Evolutionary conservation across 2,888 invertebrate genomes (phyloP).

Genomic region (Baronia brevicornis): DNA sequence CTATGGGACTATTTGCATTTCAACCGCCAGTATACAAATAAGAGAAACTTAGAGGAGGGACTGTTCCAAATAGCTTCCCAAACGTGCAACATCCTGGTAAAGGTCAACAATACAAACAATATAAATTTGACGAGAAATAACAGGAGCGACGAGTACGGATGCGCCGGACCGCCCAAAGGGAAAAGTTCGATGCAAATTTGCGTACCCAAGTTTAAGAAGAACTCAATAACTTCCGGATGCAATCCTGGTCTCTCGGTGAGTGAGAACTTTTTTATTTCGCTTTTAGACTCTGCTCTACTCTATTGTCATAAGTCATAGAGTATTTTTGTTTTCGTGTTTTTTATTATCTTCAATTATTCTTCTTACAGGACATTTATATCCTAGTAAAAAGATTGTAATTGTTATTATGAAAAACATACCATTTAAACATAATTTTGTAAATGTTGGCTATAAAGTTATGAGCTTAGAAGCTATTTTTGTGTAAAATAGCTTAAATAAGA

Average conservation of each 20-base stretch:
- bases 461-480: too few species aligned
- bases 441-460: too few species aligned
- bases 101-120: slow-evolving; percentile 85
- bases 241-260: slow-evolving; percentile 79
- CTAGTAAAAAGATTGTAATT: too few species aligned
- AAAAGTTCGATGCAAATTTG: slow-evolving; percentile 73
- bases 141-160: slow-evolving; percentile 78
- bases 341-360: too few species aligned
- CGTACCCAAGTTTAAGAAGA: slow-evolving; percentile 71
- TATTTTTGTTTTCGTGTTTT: too few species aligned
- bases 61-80: slow-evolving; percentile 86
- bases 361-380: too few species aligned
- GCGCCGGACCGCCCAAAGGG: slow-evolving; percentile 56
- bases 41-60: slow-evolving; percentile 82
- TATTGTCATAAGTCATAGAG: too few species aligned
- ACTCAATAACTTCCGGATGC: slow-evolving; percentile 68
- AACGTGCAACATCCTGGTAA: slow-evolving; percentile 84
- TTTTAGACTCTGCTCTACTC: too few species aligned
- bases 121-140: slow-evolving; percentile 80
- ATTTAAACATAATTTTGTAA: too few species aligned
- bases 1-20: slow-evolving; percentile 78
- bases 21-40: slow-evolving; percentile 67
- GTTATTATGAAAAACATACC: too few species aligned
- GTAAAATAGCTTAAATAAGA: too few species aligned
- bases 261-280: slow-evolving; percentile 18